Evolutionary conservation across 2,797 vertebrate species (phyloP).

Genomic region (Heterohyrax brucei): DNA sequence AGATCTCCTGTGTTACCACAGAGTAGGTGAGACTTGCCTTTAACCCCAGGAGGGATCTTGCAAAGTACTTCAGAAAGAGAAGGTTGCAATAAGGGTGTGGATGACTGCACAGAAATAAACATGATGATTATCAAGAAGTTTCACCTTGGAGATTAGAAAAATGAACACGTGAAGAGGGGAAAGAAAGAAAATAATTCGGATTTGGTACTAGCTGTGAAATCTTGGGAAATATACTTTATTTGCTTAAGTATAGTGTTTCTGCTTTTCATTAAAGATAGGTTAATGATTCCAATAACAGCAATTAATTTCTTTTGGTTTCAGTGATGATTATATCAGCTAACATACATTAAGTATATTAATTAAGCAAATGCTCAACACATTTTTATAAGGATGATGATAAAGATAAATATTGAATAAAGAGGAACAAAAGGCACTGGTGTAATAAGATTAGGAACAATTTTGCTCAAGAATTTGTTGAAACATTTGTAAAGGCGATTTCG

Average conservation of each 20-base stretch:
- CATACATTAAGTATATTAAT: not conserved
- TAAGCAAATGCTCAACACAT: not conserved
- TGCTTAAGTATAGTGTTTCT: not conserved
- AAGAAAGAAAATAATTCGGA: not conserved
- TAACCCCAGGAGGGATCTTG: not conserved
- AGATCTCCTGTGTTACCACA: not conserved
- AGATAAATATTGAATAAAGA: not conserved
- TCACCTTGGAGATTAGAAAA: not conserved
- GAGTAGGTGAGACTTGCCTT: not conserved
- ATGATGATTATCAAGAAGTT: not conserved
- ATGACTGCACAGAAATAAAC: not conserved
- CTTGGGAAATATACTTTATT: not conserved
- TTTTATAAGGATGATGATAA: not conserved
- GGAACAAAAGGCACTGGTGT: not conserved
- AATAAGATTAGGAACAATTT: not conserved
- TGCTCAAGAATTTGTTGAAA: not conserved
- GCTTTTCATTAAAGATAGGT: not conserved
- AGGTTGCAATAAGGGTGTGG: not conserved
- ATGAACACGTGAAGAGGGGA: not conserved
- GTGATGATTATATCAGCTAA: not conserved
- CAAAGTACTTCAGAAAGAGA: not conserved
- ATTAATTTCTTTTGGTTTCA: not conserved
- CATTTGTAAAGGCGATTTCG: not conserved
- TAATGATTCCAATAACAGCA: not conserved
- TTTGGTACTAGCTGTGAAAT: not conserved